A percentile compares a stretch with the other conserved stretches of the same genome.
These are phyloP conservation scores for Zaprionus vittiger DNA, from an alignment of 1,140 invertebrate genomes.

Conservation along the genomic window DNA sequence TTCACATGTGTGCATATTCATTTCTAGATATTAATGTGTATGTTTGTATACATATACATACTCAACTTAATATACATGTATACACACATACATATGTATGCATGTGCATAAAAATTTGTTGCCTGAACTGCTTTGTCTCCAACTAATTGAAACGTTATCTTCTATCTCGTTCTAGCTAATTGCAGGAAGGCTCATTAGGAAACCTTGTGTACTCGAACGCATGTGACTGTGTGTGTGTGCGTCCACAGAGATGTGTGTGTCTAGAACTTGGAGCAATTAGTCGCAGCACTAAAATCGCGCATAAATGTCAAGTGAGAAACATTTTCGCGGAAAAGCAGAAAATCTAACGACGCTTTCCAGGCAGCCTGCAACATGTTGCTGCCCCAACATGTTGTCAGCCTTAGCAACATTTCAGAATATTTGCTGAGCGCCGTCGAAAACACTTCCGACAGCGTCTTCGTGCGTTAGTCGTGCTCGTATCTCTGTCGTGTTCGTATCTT, in stretches of 20 bases:
- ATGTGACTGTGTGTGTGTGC: conserved; percentile 9
- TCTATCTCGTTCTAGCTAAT: conserved; percentile 36
- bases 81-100: conserved; percentile 36
- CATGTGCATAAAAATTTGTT: conserved; percentile 4
- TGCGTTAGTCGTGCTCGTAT: conserved; percentile 32
- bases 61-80: conserved; percentile 14
- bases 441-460: conserved; percentile 42
- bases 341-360: conserved; percentile 37
- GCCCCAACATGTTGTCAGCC: not conserved
- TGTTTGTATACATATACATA: no score
- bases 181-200: conserved; percentile 39
- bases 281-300: conserved; percentile 60
- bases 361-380: conserved; percentile 74
- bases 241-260: conserved; percentile 12
- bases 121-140: conserved; percentile 52
- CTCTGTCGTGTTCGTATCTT: conserved; percentile 57
- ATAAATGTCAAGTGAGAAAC: conserved; percentile 71
- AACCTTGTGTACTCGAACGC: conserved; percentile 31
- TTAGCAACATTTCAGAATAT: conserved; percentile 54
- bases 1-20: not conserved
- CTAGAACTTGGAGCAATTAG: conserved; percentile 72
- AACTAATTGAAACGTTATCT: conserved; percentile 72
- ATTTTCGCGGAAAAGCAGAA: conserved; percentile 64
- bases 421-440: conserved; percentile 49
- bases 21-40: not conserved